Evolutionary conservation across 2,888 invertebrate genomes (phyloP).

Genomic region (Strigamia transsilvanica): DNA sequence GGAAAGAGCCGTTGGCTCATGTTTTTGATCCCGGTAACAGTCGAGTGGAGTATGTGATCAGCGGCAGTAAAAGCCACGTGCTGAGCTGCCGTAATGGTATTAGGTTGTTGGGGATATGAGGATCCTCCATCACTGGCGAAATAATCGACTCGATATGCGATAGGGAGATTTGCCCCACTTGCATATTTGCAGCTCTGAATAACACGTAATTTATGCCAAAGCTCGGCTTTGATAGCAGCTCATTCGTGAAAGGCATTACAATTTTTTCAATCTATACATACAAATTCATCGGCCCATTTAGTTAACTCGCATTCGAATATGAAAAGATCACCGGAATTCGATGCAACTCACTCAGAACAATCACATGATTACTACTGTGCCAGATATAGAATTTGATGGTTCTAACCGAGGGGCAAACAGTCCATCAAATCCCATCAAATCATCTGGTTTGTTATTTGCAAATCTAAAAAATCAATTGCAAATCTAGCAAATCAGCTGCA

Average conservation of each 20-base stretch:
- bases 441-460: too few relatives aligned
- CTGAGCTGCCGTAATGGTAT: background rate
- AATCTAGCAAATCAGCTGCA: too few relatives aligned
- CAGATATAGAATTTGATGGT: too few relatives aligned
- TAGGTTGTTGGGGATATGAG: constrained; percentile 7
- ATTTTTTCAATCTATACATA: background rate
- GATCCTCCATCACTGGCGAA: background rate
- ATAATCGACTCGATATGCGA: constrained; percentile 20
- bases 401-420: too few relatives aligned
- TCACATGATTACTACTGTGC: too few relatives aligned
- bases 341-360: too few relatives aligned
- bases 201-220: background rate
- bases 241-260: background rate
- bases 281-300: too few relatives aligned
- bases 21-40: background rate
- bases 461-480: too few relatives aligned
- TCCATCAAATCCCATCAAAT: too few relatives aligned
- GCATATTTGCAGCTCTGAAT: background rate
- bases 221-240: background rate
- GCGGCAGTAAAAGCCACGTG: constrained; percentile 5
- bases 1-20: background rate
- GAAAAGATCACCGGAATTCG: too few relatives aligned
- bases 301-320: too few relatives aligned
- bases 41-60: constrained; percentile 13
- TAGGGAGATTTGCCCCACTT: background rate